Evolutionary conservation across 2,797 vertebrate species (phyloP), one percentile per base, ranked within the genome.

Genomic region (Bryconaethiops microstoma): DNA sequence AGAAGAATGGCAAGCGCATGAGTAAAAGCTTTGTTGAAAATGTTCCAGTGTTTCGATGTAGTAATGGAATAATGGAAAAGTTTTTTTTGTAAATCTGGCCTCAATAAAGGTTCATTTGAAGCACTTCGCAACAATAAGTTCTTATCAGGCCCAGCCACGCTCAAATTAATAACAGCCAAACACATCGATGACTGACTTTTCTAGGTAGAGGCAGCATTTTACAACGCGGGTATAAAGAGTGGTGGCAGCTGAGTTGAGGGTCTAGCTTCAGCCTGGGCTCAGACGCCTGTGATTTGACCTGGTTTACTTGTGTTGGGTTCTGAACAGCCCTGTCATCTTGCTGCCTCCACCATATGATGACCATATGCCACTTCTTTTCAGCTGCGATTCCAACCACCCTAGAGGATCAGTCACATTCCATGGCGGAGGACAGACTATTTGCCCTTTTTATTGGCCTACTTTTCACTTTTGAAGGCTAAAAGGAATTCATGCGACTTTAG

Each of bases 291-390:
- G 67, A 85, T 85, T 78, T 86, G 83, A 88, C 85, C 85, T 88
- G 85, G 83, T 88, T 86, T 85, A 88, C 73, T 87, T 84, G 73
- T 83, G 77, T 75, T 83, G 69, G 71, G 79, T 79, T 48, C 60
- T 79, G 82, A 84, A 83, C 71, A 83, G 78, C 69, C 60, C 69
- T 68, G 83, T 84, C 80, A 82, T 85, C 81, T 75, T 71, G 48
- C 52, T 79, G 77, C 72, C 69, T 78, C 82, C 62, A 84, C 83
- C 82, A 88, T 86, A 86, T 88, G 87, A 86, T 84, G 79, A 77
- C 87, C 85, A 85, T 88, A 88, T 88, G 84, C 80, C 83, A 78
- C 84, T 86, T 84, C 42, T 74, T 69, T 77, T 74, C 78, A 80
- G 60, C 77, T 40, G 78, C 14, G 63, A 79, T 69, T 78, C 85